These are phyloP conservation scores for Sminthurinus signatus DNA, from an alignment of 1,140 invertebrate species.

Conservation along the genomic window DNA sequence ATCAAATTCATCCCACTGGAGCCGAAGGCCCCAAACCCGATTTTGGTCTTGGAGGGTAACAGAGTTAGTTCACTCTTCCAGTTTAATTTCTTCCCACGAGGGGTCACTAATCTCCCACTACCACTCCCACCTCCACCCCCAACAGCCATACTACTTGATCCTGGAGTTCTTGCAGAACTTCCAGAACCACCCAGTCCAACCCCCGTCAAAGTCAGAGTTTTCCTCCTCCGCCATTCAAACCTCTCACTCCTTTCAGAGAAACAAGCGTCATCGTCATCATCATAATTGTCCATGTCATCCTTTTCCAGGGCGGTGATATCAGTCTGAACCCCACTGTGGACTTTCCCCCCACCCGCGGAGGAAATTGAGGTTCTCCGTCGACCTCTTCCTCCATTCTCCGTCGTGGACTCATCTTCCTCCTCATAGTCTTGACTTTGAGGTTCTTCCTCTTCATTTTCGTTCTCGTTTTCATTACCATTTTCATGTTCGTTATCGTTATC, in stretches of 20 bases:
- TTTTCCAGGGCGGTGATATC: conserved; percentile 37
- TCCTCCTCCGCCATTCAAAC: conserved; percentile 3
- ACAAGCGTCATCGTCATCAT: background rate
- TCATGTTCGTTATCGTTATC: conserved; percentile 11
- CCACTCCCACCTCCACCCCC: background rate
- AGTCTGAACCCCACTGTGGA: conserved; percentile 33
- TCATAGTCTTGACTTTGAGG: conserved; percentile 9
- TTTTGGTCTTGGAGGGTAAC: conserved; percentile 37
- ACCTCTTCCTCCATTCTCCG: conserved; percentile 3
- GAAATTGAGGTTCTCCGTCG: conserved; percentile 9
- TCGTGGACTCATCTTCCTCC: conserved; percentile 1
- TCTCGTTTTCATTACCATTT: background rate
- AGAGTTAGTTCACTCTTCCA: conserved; percentile 41
- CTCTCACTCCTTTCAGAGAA: background rate
- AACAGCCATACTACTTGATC: background rate
- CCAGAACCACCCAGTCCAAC: background rate
- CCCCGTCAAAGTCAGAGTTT: conserved; percentile 1
- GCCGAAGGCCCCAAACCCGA: conserved; percentile 18
- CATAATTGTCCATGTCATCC: background rate
- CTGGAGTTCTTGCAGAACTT: background rate
- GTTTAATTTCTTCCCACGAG: conserved; percentile 34
- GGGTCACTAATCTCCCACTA: conserved; percentile 1
- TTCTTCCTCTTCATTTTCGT: background rate
- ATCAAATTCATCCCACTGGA: background rate
- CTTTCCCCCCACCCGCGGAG: conserved; percentile 6